Evolutionary conservation across 1,140 invertebrate genomes (phyloP), one percentile per base, ranked within the genome.

Genomic region (Caerostris darwini): DNA sequence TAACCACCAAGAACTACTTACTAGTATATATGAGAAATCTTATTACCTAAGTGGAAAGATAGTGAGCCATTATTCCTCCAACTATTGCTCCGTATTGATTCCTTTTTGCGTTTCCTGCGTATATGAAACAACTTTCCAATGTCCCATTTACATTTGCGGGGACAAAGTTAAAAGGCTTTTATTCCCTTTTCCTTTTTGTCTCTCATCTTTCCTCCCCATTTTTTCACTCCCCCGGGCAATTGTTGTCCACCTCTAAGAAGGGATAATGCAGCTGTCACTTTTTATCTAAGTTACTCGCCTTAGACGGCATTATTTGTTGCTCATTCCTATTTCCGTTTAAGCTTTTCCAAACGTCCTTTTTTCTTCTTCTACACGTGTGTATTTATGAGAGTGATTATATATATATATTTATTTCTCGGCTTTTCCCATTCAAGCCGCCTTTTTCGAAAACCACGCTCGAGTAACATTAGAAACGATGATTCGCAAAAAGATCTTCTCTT

Each of bases 221-320:
- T 50, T 64, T 58, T 64, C 19, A 5, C 82, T 93, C 83, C 64
- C 64, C 64, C 54, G 50, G 90, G 69, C 90, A 82, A 91, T 91
- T 91, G 90, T 91, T 71, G 90, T 91, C 69, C 69, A 59, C 19
- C n/a, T 69, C 59, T 91, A 91, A 85, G 90, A 85, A 92, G n/a
- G 82, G 90, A 92, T 93, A 93, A 93, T 93, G 85, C 92, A 59
- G 57, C 82, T 93, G 92, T 93, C 92, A 93, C 92, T 86, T 93
- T 93, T 87, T 93, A 87, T 93, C 81, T 85, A 83, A 91, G 57
- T 85, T 61, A 19, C 83, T 8, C 67, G 53, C 85, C 82, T 93
- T 92, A 59, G 57, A 53, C 56, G 59, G 53, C 69, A 85, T 92
- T 93, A 93, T 93, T 93, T 93, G 92, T 93, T 93, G 92, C 92